These are phyloP conservation scores for Meteorus cinctellus DNA, from an alignment of 2,888 invertebrate species.

Conservation along the genomic window DNA sequence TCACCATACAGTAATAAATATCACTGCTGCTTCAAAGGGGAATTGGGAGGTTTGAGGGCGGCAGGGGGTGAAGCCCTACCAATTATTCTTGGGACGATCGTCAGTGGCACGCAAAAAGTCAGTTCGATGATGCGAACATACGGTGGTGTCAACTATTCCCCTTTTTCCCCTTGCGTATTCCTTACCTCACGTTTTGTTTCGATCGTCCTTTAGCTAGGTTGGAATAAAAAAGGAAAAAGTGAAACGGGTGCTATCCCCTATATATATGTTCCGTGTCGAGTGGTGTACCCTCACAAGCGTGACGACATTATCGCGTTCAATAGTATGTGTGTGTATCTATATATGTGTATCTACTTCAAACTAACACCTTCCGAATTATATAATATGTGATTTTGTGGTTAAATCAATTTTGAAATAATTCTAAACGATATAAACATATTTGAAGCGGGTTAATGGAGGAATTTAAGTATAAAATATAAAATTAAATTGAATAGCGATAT, in stretches of 20 bases:
- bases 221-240: constrained; percentile 12
- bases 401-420: background rate
- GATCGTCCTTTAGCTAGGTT: constrained; percentile 5
- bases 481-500: background rate
- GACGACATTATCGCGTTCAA: constrained; percentile 51
- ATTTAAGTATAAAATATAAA: background rate
- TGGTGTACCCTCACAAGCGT: constrained; percentile 42
- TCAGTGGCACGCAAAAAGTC: constrained; percentile 47
- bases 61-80: constrained; percentile 59
- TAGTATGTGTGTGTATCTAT: background rate
- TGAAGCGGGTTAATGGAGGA: background rate
- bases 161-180: constrained; percentile 13
- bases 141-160: constrained; percentile 41
- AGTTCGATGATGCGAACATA: constrained; percentile 42
- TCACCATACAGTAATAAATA: constrained; percentile 67
- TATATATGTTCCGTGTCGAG: constrained; percentile 23
- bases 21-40: constrained; percentile 55
- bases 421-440: background rate
- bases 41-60: background rate
- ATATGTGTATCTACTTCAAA: background rate
- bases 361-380: constrained; percentile 2
- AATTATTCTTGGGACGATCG: constrained; percentile 63
- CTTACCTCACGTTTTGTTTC: background rate
- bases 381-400: constrained; percentile 7
- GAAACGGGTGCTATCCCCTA: constrained; percentile 5